Percentiles rank a stretch among this genome's conserved stretches.
These are phyloP conservation scores for Acestrorhynchus altus DNA, from an alignment of 2,797 vertebrate species.

Conservation along the genomic window DNA sequence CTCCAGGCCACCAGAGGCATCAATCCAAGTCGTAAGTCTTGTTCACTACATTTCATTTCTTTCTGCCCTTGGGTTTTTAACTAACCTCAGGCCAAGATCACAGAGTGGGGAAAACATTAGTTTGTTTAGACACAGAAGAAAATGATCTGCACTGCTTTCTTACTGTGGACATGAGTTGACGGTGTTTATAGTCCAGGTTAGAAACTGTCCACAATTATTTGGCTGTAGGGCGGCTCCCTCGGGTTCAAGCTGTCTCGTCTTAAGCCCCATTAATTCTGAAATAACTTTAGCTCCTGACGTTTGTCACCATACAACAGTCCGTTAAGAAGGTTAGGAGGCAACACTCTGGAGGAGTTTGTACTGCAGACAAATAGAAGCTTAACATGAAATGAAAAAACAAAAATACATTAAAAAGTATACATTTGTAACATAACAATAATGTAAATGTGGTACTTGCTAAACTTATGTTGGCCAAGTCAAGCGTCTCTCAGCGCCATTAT, in stretches of 20 bases:
- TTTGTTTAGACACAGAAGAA: not conserved
- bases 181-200: constrained; percentile 13
- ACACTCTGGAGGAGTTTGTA: not conserved
- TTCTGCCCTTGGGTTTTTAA: constrained; percentile 3
- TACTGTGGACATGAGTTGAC: not conserved
- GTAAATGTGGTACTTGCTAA: not conserved
- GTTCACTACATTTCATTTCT: constrained; percentile 25
- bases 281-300: not conserved
- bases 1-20: not conserved
- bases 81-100: not conserved
- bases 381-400: not conserved
- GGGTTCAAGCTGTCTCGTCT: not conserved
- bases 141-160: not conserved
- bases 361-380: not conserved
- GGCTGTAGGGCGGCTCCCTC: not conserved
- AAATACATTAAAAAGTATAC: not conserved
- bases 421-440: not conserved
- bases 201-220: not conserved
- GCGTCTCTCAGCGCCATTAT: not conserved
- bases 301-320: not conserved
- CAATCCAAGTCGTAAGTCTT: constrained; percentile 4
- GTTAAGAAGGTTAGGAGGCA: not conserved
- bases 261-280: not conserved
- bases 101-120: not conserved
- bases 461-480: not conserved